These are phyloP conservation scores for Seriola quinqueradiata DNA, from an alignment of 2,113 vertebrate species.

Conservation along the genomic window DNA sequence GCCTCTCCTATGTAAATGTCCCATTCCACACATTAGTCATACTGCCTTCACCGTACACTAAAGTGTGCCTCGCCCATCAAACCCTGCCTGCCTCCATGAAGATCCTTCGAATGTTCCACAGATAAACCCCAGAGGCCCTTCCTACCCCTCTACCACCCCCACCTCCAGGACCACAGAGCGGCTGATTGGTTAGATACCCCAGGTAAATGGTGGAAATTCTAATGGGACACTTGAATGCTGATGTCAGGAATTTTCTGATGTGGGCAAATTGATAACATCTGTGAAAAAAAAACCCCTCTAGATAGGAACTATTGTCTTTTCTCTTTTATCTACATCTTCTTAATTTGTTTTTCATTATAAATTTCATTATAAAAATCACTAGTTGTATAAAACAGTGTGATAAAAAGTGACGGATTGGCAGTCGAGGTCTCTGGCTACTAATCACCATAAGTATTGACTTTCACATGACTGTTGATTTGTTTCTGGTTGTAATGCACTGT, in stretches of 20 bases:
- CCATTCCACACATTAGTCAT: conserved; percentile 85
- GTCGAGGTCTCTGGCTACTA: conserved; percentile 28
- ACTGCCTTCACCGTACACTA: conserved; percentile 79
- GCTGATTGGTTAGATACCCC: conserved; percentile 76
- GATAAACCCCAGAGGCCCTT: conserved; percentile 81
- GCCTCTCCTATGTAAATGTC: conserved; percentile 84
- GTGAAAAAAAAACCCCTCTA: conserved; percentile 28
- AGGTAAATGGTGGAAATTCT: conserved; percentile 76
- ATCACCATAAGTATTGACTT: conserved; percentile 55
- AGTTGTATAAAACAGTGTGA: conserved; percentile 8
- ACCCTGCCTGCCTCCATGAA: conserved; percentile 77
- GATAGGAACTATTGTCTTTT: conserved; percentile 23
- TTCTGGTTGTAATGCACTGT: conserved; percentile 32
- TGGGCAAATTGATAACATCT: conserved; percentile 58
- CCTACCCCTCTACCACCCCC: conserved; percentile 58
- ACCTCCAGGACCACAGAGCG: conserved; percentile 64
- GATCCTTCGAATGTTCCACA: conserved; percentile 79
- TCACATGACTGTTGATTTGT: conserved; percentile 53
- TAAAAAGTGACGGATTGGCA: conserved; percentile 28
- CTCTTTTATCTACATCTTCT: background rate
- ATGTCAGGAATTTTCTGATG: conserved; percentile 69
- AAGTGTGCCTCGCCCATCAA: conserved; percentile 81
- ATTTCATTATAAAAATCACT: background rate
- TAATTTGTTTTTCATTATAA: conserved; percentile 1
- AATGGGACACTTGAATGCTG: conserved; percentile 72